Conservation (phyloP, 1,140 invertebrate genomes). For the Adoxophyes honmai region DNA sequence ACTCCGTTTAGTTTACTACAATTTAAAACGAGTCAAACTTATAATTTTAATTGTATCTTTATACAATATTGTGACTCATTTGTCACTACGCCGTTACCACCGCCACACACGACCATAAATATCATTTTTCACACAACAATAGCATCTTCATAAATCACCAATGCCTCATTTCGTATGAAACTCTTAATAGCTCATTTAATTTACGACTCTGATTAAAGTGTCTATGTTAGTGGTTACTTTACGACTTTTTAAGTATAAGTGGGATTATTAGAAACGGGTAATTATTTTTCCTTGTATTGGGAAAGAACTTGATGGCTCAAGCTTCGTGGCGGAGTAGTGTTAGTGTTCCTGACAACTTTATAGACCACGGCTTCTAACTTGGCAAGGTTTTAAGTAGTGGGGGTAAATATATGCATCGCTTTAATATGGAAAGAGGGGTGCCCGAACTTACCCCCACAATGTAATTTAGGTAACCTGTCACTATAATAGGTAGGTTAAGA, state of each 20-base stretch:
- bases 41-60: too few species aligned
- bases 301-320: background rate
- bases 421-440: too few species aligned
- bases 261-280: background rate
- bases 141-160: slow-evolving; percentile 5
- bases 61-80: background rate
- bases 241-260: slow-evolving; percentile 20
- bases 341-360: too few species aligned
- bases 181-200: slow-evolving; percentile 28
- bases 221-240: slow-evolving; percentile 24
- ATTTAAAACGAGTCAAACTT: too few species aligned
- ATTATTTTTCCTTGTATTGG: slow-evolving; percentile 3
- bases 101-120: background rate
- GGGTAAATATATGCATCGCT: too few species aligned
- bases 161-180: slow-evolving; percentile 20
- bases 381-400: too few species aligned
- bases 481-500: too few species aligned
- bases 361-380: too few species aligned
- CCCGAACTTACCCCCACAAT: too few species aligned
- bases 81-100: background rate
- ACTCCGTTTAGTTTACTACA: too few species aligned
- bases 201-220: slow-evolving; percentile 31
- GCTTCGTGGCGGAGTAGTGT: too few species aligned
- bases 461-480: too few species aligned
- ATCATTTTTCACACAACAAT: background rate